These are phyloP conservation scores for Eremobia ochroleuca DNA, from an alignment of 2,888 invertebrate genomes.

Conservation along the genomic window DNA sequence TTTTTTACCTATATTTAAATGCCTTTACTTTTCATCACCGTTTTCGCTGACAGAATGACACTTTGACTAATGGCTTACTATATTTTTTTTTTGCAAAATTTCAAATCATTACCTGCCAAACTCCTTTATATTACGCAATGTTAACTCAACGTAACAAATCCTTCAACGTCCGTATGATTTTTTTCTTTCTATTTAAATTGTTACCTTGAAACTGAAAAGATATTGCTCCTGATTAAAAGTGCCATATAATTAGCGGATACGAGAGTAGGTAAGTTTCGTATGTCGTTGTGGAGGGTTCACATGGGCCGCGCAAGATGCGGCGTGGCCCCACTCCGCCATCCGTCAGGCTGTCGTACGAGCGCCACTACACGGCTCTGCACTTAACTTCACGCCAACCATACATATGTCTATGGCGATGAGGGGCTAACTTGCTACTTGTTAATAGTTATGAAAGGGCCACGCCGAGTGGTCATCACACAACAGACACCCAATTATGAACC, in stretches of 20 bases:
- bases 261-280: constrained; percentile 64
- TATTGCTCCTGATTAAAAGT: constrained; percentile 16
- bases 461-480: constrained; percentile 78
- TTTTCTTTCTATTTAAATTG: not conserved
- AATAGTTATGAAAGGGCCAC: constrained; percentile 81
- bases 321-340: constrained; percentile 80
- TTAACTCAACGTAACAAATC: not conserved
- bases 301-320: constrained; percentile 77
- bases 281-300: constrained; percentile 67
- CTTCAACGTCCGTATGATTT: not conserved
- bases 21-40: not conserved
- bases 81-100: not conserved
- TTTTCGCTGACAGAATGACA: not conserved
- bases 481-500: constrained; percentile 78
- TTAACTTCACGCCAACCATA: constrained; percentile 84
- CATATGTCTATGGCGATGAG: constrained; percentile 85
- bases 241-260: constrained; percentile 49
- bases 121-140: not conserved
- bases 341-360: constrained; percentile 84
- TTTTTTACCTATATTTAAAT: not conserved
- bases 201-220: not conserved
- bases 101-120: too few species aligned
- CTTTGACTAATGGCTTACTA: not conserved
- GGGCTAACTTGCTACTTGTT: constrained; percentile 85
- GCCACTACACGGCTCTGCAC: constrained; percentile 87